Percentiles rank a stretch among this genome's conserved stretches.
phyloP scores from a whole-genome alignment of 1,140 invertebrate genomes.

The Megathymus violae region DNA sequence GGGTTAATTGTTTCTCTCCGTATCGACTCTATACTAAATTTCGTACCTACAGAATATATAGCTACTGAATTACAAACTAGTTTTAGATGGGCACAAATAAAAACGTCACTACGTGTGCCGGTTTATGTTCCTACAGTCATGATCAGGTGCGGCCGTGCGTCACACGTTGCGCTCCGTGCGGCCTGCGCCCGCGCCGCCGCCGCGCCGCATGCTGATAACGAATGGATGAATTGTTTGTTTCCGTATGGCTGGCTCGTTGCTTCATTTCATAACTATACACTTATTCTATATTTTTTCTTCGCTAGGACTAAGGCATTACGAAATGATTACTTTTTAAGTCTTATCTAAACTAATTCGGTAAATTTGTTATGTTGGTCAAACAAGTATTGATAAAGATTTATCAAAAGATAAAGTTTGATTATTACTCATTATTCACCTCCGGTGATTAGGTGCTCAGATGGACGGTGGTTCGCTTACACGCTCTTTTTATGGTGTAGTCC shows the following conservation, averaged over 20 bases:
- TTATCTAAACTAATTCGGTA: too few species aligned
- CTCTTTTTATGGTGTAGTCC: conserved; percentile 17
- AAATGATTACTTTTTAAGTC: too few species aligned
- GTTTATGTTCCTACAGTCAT: conserved; percentile 19
- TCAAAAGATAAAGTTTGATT: too few species aligned
- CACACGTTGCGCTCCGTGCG: not conserved
- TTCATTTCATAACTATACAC: not conserved
- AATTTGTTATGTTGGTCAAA: too few species aligned
- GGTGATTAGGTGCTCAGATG: conserved; percentile 4
- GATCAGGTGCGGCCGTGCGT: conserved; percentile 18
- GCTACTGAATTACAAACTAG: not conserved
- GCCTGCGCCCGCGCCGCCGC: not conserved
- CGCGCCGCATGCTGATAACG: conserved; percentile 14
- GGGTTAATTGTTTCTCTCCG: conserved; percentile 23
- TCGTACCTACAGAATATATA: not conserved
- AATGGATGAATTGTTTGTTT: conserved; percentile 18
- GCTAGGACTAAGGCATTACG: too few species aligned
- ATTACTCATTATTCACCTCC: not conserved
- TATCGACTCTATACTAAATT: conserved; percentile 13
- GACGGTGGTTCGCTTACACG: conserved; percentile 22
- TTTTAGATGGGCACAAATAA: not conserved
- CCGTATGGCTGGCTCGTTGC: conserved; percentile 12
- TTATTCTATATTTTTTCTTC: too few species aligned
- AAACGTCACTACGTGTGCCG: conserved; percentile 1
- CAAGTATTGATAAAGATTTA: not conserved